These are phyloP conservation scores for Eumacrocentrus americanus DNA, from an alignment of 2,888 invertebrate species.

Conservation along the genomic window DNA sequence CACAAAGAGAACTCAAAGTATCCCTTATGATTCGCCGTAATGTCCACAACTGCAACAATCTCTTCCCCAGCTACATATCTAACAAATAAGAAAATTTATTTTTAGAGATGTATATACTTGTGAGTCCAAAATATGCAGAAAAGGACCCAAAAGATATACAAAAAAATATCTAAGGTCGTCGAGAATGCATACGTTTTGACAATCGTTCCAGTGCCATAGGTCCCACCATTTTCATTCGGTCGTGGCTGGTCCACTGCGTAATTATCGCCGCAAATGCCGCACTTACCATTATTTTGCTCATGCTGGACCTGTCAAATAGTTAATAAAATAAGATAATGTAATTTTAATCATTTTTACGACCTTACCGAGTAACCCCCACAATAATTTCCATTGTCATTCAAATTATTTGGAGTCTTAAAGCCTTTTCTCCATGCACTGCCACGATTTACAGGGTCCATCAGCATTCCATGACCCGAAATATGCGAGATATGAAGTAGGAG, in stretches of 20 bases:
- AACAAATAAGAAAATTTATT: constrained; percentile 17
- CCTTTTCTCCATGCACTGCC: constrained; percentile 66
- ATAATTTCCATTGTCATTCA: constrained; percentile 64
- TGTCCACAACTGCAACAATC: constrained; percentile 52
- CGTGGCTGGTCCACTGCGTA: constrained; percentile 61
- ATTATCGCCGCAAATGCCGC: constrained; percentile 66
- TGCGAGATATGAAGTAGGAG: constrained; percentile 20
- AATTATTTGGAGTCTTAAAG: constrained; percentile 62
- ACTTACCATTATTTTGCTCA: constrained; percentile 59
- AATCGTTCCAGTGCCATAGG: constrained; percentile 62
- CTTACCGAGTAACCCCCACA: constrained; percentile 65
- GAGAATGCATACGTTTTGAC: constrained; percentile 60
- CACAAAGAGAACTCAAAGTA: constrained; percentile 64
- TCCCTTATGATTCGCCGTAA: constrained; percentile 64
- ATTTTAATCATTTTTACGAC: neutral
- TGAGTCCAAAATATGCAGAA: too few species aligned
- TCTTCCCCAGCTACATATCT: constrained; percentile 52
- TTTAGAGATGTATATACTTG: too few species aligned
- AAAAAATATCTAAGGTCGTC: too few species aligned
- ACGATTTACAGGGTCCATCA: constrained; percentile 64
- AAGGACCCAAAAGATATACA: too few species aligned
- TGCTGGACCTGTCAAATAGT: constrained; percentile 7
- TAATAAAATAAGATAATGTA: too few species aligned
- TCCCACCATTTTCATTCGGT: constrained; percentile 64
- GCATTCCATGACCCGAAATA: constrained; percentile 63